A percentile compares a stretch with the other conserved stretches of the same genome.
These are phyloP conservation scores for Thalassarche chlororhynchos DNA, from an alignment of 2,113 vertebrate species.

Conservation along the genomic window DNA sequence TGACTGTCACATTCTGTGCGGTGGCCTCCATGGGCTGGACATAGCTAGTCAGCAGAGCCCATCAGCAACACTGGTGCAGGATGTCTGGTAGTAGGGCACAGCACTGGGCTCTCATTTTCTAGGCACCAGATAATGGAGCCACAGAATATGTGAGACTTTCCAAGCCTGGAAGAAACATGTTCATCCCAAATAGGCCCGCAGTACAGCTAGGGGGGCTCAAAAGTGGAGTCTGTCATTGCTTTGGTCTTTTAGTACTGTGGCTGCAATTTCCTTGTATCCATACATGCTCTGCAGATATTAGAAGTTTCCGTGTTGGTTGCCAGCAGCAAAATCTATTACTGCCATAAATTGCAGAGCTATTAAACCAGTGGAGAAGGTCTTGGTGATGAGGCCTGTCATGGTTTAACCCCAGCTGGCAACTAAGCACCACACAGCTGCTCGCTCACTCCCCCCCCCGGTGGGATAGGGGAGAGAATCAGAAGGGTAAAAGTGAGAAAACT, in stretches of 20 bases:
- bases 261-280: not conserved
- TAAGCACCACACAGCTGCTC: too few species aligned
- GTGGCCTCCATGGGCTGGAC: not conserved
- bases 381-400: not conserved
- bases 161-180: not conserved
- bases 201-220: not conserved
- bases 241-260: not conserved
- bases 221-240: not conserved
- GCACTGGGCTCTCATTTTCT: not conserved
- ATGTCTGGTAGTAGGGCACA: not conserved
- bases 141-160: not conserved
- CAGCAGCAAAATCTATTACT: not conserved
- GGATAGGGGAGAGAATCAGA: too few species aligned
- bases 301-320: not conserved
- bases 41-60: not conserved
- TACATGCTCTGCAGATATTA: not conserved
- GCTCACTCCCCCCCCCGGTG: too few species aligned
- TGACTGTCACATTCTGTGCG: fast-evolving
- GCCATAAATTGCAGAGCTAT: not conserved
- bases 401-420: too few species aligned
- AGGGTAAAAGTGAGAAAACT: too few species aligned
- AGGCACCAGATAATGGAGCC: not conserved
- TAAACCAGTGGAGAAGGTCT: not conserved
- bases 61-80: not conserved
- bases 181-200: not conserved